Evolutionary conservation across 2,888 invertebrate genomes (phyloP).

Genomic region (Muschampia plurimacula): DNA sequence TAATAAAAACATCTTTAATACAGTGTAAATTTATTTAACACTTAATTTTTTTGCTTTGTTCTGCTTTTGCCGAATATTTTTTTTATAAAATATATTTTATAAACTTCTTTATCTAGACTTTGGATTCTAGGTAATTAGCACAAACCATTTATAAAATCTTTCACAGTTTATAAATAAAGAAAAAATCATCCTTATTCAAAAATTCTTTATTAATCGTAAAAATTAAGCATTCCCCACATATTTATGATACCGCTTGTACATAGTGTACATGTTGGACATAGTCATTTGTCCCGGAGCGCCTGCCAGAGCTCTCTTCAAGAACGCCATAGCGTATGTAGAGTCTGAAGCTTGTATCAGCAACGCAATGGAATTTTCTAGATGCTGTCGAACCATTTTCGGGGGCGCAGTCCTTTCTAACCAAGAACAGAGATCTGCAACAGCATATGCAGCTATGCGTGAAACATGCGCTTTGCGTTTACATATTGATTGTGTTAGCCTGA

Average conservation of each 20-base stretch:
- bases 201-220: neutral
- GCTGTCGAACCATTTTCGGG: slow-evolving; percentile 66
- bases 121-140: neutral
- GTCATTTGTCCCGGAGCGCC: slow-evolving; percentile 71
- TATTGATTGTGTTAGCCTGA: slow-evolving; percentile 75
- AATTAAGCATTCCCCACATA: slow-evolving; percentile 74
- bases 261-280: slow-evolving; percentile 71
- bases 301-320: slow-evolving; percentile 69
- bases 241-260: slow-evolving; percentile 80
- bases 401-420: slow-evolving; percentile 67
- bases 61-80: no score
- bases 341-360: slow-evolving; percentile 71
- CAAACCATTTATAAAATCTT: neutral
- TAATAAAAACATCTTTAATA: no score
- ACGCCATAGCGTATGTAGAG: slow-evolving; percentile 69
- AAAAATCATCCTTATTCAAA: neutral
- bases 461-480: slow-evolving; percentile 75
- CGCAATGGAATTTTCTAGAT: slow-evolving; percentile 72
- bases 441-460: slow-evolving; percentile 73
- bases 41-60: no score
- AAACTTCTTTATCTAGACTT: neutral
- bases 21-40: no score
- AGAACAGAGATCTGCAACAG: slow-evolving; percentile 73
- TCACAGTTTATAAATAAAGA: neutral
- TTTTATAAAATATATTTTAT: no score